Evolutionary conservation across 2,888 invertebrate species (phyloP).

Genomic region (Isoperla grammatica): DNA sequence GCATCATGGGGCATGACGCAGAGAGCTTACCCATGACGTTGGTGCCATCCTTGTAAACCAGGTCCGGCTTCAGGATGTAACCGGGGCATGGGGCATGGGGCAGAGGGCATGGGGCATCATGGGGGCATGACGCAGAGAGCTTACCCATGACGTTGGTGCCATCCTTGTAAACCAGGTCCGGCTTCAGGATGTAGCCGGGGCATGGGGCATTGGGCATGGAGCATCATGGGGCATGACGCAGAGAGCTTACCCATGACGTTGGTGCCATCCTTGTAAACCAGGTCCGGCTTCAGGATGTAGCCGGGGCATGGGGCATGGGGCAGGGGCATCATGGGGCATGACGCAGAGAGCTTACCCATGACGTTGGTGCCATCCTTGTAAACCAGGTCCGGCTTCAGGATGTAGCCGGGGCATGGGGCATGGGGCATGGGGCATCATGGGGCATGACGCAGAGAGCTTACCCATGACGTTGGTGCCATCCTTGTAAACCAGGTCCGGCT

Average conservation of each 20-base stretch:
- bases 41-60: slow-evolving; percentile 51
- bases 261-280: slow-evolving; percentile 51
- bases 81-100: no score
- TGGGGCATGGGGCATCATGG: no score
- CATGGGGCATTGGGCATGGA: no score
- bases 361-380: slow-evolving; percentile 58
- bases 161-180: slow-evolving; percentile 44
- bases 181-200: slow-evolving; percentile 35
- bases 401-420: slow-evolving; percentile 30
- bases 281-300: slow-evolving; percentile 37
- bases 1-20: no score
- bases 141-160: slow-evolving; percentile 61
- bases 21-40: slow-evolving; percentile 61
- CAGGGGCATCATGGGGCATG: no score
- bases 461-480: slow-evolving; percentile 62
- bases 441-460: no score
- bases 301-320: no score
- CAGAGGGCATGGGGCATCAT: no score
- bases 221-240: no score
- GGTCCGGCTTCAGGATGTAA: slow-evolving; percentile 37
- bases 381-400: slow-evolving; percentile 39
- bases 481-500: slow-evolving; percentile 42
- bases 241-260: slow-evolving; percentile 61
- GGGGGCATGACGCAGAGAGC: no score
- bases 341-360: no score